Base-by-base conservation (phyloP, 2,888 invertebrate genomes). In the Cosmopolites sordidus region DNA sequence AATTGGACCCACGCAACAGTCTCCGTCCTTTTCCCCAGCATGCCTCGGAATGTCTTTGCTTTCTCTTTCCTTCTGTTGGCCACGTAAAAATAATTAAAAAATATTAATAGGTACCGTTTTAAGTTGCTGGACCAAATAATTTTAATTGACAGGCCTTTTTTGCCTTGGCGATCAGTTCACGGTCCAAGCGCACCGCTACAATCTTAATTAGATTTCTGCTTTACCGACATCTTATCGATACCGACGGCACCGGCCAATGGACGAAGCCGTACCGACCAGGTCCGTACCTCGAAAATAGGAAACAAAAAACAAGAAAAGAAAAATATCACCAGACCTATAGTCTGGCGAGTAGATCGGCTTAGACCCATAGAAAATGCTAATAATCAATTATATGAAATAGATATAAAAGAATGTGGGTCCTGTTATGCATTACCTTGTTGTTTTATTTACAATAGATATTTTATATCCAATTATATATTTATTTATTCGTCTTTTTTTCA, bases 81-180 rank as follows among this genome's bases (percentile, higher is more conserved):
- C 40, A 40, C 40, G 17, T 40, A 16, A 16, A 39, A 46, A 46
- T 54, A 56, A 56, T 56, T 56, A 57, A 57, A 56, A 40, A 57
- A 53, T 57, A 57, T 57, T 53, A 57, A 57, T 57, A 57, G 53
- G 50, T 57, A 57, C 57, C 57, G 57, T 57, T 57, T 57, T 57
- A 50, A 57, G 30, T 57, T 57, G 57, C 53, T 51, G 53, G 51
- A 57, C 53, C 57, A 57, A 57, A 57, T 57, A 57, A 57, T 57
- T 57, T 57, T 57, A 57, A 57, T 57, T 57, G 57, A 57, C 57
- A 57, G 57, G 40, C 40, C 44, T 50, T 57, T 57, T 57, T 57
- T 54, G 50, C 53, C 53, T 49, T 52, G 43, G 48, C 47, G 45
- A 16, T 39, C 51, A 18, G 53, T 57, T 57, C 50, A 57, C 57